Evolutionary conservation across 2,113 vertebrate genomes (phyloP).

Genomic region (Actenoides hombroni): DNA sequence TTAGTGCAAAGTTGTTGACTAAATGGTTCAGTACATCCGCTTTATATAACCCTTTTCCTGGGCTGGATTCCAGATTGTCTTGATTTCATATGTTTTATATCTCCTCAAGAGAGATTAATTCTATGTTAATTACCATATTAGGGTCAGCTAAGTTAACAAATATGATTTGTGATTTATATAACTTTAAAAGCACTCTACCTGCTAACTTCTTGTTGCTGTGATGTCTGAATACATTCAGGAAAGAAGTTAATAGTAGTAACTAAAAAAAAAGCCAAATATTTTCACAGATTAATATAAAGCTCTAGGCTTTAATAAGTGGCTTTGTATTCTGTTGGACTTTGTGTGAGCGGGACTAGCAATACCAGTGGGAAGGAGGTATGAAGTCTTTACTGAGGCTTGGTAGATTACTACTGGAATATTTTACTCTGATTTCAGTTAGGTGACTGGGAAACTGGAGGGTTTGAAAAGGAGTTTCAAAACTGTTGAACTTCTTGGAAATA

Average conservation of each 20-base stretch:
- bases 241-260: background rate
- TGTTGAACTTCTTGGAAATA: background rate
- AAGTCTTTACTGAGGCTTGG: background rate
- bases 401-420: background rate
- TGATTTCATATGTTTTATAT: conserved; percentile 54
- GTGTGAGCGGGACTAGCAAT: background rate
- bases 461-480: background rate
- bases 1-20: conserved; percentile 29
- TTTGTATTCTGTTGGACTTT: background rate
- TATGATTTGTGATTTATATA: conserved; percentile 8
- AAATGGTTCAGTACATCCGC: conserved; percentile 49
- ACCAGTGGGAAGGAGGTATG: background rate
- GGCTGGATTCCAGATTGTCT: conserved; percentile 50
- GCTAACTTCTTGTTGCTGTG: background rate
- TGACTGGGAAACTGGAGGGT: background rate
- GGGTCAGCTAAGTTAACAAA: conserved; percentile 41
- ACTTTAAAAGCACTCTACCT: background rate
- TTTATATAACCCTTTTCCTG: conserved; percentile 55
- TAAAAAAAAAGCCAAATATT: background rate
- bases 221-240: background rate
- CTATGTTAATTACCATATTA: conserved; percentile 58
- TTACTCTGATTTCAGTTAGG: background rate
- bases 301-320: background rate
- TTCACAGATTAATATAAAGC: background rate
- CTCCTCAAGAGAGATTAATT: conserved; percentile 40